Base-by-base conservation (phyloP, 1,140 invertebrate genomes). In the Battus philenor region DNA sequence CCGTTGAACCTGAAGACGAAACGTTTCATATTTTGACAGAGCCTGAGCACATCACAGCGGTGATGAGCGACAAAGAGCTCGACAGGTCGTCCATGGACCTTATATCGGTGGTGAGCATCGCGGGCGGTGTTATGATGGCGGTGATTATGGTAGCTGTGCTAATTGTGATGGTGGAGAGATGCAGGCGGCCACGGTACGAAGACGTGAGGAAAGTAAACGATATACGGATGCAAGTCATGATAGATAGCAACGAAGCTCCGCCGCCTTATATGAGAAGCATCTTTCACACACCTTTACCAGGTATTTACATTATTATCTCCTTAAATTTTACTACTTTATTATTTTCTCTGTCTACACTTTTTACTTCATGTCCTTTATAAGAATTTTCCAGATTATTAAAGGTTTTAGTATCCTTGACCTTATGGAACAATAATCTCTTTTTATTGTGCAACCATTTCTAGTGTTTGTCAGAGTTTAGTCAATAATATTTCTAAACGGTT, bases 221-320 rank as follows among this genome's bases (percentile, higher is more conserved):
- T 49, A 74, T 83, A 17, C 56, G 70, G 39, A 83, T 86, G 67
- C 72, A 82, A 50, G 80, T 81, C 8, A 80, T 86, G 76, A 84
- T 81, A 18, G 76, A 81, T 36, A 78, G 74, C 44, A 74, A 80
- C 54, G 79, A 82, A 38, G 46, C 67, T 4, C 77, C 84, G 1
- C 79, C 84, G 4, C 76, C 78, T 1, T 87, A 86, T 46, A 68
- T 82, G 2, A 74, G 86, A 43, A 89, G 87, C 52, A 87, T 88
- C 30, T 88, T 88, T 47, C 88, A 89, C 56, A 86, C 82, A 41
- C 87, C 88, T 1, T 58, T 88, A 43, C 88, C 88, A 76, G 88
- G 87, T 88, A 78, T 68, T 44, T 36, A 20, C 0, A 12, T 45
- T 20, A 34, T 12, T 31, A 8, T 27, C 10, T 15, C 1, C 12